Percentiles rank a stretch among this genome's conserved stretches.
phyloP scores from a whole-genome alignment of 2,888 invertebrate genomes.

The Nemotelus pantherinus region DNA sequence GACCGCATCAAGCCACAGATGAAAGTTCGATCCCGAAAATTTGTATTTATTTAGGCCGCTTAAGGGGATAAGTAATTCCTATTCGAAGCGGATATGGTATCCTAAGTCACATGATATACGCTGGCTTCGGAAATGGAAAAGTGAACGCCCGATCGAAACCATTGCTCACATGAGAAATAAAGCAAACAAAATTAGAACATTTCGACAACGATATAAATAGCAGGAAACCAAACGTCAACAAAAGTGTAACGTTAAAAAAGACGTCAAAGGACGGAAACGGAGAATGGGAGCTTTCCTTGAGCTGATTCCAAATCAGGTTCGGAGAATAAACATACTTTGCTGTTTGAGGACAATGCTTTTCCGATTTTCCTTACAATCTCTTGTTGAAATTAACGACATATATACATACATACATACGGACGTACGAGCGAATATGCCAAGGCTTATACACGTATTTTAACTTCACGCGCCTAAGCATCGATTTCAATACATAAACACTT shows the following conservation, averaged over 20 bases:
- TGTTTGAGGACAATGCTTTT: constrained; percentile 23
- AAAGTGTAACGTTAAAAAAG: neutral
- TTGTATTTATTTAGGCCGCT: constrained; percentile 40
- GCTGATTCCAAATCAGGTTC: constrained; percentile 12
- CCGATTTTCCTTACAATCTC: neutral
- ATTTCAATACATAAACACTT: too few species aligned
- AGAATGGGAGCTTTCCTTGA: neutral
- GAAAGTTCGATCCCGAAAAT: constrained; percentile 31
- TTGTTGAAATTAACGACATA: too few species aligned
- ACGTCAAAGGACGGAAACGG: neutral
- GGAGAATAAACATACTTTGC: constrained; percentile 1
- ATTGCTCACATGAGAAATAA: neutral
- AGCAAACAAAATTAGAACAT: constrained; percentile 29
- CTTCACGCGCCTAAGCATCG: too few species aligned
- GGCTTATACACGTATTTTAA: too few species aligned
- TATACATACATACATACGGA: too few species aligned
- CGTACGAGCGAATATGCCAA: too few species aligned
- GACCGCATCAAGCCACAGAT: constrained; percentile 33
- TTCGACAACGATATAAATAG: constrained; percentile 17
- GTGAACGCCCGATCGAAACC: neutral
- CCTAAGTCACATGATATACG: constrained; percentile 13
- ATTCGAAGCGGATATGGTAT: constrained; percentile 13
- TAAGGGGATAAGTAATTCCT: constrained; percentile 27
- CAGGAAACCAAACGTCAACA: constrained; percentile 20
- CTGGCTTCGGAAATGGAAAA: neutral